Conservation (phyloP, 2,797 vertebrate species). For the Trematomus bernacchii region DNA sequence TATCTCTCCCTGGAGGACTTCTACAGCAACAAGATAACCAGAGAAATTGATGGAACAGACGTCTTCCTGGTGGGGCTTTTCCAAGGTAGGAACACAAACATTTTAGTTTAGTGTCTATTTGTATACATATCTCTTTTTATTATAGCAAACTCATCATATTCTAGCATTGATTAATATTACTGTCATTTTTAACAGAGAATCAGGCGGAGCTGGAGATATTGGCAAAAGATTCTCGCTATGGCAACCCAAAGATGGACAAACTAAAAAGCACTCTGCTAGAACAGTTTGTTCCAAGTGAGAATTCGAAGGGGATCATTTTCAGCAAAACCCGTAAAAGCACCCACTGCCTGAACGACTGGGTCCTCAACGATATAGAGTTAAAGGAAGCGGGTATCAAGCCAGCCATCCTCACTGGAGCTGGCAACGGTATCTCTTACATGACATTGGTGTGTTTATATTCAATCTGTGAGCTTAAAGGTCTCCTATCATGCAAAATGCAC, state of each 20-base stretch:
- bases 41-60: conserved; percentile 78
- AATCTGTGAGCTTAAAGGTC: not conserved
- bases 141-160: not conserved
- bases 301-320: conserved; percentile 90
- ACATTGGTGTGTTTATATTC: conserved; percentile 86
- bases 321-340: conserved; percentile 89
- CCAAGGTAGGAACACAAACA: conserved; percentile 77
- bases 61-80: conserved; percentile 84
- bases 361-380: conserved; percentile 74
- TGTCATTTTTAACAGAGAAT: conserved; percentile 80
- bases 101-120: not conserved
- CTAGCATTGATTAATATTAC: not conserved
- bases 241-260: conserved; percentile 90
- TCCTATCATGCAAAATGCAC: no score
- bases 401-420: conserved; percentile 85
- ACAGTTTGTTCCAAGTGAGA: conserved; percentile 74
- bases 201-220: conserved; percentile 67
- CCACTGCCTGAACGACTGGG: conserved; percentile 89
- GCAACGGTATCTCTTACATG: conserved; percentile 89
- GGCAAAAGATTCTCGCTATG: conserved; percentile 63
- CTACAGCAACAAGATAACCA: conserved; percentile 68
- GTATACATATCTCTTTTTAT: not conserved
- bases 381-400: conserved; percentile 78
- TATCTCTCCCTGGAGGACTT: conserved; percentile 84
- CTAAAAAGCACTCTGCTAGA: conserved; percentile 85